These are phyloP conservation scores for Plusia festucae DNA, from an alignment of 2,888 invertebrate species.

Conservation along the genomic window DNA sequence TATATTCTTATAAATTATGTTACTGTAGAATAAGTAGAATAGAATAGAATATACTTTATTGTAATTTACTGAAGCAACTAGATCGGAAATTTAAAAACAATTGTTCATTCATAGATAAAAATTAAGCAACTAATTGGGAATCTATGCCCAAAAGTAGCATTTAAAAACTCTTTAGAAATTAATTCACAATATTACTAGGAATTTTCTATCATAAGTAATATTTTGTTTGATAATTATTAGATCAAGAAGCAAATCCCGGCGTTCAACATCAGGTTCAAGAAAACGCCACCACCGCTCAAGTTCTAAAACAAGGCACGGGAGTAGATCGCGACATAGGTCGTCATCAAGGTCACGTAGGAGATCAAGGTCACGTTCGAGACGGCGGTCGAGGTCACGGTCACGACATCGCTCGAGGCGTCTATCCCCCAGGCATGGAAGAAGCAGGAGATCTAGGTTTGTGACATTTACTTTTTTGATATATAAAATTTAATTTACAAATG, in stretches of 20 bases:
- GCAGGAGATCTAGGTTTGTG: constrained; percentile 76
- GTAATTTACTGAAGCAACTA: too few relatives aligned
- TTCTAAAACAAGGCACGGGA: constrained; percentile 67
- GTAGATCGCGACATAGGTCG: constrained; percentile 69
- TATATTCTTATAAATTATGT: too few relatives aligned
- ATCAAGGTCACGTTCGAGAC: constrained; percentile 69
- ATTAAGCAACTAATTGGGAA: too few relatives aligned
- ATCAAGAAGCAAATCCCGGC: constrained; percentile 73
- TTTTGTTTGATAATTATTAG: constrained; percentile 48
- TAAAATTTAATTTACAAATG: too few relatives aligned
- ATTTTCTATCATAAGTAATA: too few relatives aligned
- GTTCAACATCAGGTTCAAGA: constrained; percentile 69
- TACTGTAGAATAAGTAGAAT: too few relatives aligned
- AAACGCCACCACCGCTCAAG: constrained; percentile 68
- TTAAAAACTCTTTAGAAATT: too few relatives aligned
- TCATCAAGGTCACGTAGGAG: constrained; percentile 71
- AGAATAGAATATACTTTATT: too few relatives aligned
- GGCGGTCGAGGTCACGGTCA: constrained; percentile 63
- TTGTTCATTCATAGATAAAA: too few relatives aligned
- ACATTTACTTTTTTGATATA: not conserved
- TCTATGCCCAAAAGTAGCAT: too few relatives aligned
- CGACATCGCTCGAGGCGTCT: constrained; percentile 66
- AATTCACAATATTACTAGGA: not conserved
- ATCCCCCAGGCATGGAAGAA: constrained; percentile 76
- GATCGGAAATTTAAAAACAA: too few relatives aligned